phyloP scores from a whole-genome alignment of 2,888 invertebrate species.

The Endomychus coccineus region DNA sequence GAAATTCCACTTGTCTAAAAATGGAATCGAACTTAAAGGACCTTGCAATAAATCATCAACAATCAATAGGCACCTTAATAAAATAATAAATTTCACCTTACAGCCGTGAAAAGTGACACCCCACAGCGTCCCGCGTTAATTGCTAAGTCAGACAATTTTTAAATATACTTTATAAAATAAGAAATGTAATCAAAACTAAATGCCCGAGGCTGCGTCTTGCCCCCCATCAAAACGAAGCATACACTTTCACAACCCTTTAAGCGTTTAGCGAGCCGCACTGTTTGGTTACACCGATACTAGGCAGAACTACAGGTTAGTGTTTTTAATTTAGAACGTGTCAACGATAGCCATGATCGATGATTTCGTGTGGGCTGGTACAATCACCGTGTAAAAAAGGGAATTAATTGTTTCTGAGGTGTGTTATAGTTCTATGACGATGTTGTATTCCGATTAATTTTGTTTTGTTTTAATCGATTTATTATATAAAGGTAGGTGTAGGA shows the following conservation, averaged over 20 bases:
- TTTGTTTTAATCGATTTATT: constrained; percentile 42
- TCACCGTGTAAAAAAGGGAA: constrained; percentile 40
- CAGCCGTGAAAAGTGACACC: constrained; percentile 24
- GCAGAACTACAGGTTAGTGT: constrained; percentile 38
- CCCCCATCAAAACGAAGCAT: no score
- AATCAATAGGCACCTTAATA: constrained; percentile 14
- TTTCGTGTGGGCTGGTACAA: constrained; percentile 42
- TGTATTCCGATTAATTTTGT: constrained; percentile 41
- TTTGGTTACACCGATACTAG: no score
- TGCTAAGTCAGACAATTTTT: constrained; percentile 20
- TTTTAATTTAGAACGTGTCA: constrained; percentile 48
- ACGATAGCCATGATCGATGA: constrained; percentile 46
- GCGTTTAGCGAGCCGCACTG: no score
- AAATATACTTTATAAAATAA: constrained; percentile 24
- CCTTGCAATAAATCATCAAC: constrained; percentile 12
- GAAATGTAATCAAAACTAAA: constrained; percentile 26
- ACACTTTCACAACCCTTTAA: no score
- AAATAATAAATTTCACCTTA: constrained; percentile 20
- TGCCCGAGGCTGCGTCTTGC: constrained; percentile 16
- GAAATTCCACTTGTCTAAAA: no score
- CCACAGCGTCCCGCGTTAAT: constrained; percentile 25
- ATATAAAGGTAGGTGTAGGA: constrained; percentile 38
- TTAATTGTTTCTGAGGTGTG: constrained; percentile 45
- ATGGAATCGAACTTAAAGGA: no score
- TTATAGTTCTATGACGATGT: constrained; percentile 36